phyloP scores from a whole-genome alignment of 2,113 vertebrate genomes.

The Mellivora capensis region DNA sequence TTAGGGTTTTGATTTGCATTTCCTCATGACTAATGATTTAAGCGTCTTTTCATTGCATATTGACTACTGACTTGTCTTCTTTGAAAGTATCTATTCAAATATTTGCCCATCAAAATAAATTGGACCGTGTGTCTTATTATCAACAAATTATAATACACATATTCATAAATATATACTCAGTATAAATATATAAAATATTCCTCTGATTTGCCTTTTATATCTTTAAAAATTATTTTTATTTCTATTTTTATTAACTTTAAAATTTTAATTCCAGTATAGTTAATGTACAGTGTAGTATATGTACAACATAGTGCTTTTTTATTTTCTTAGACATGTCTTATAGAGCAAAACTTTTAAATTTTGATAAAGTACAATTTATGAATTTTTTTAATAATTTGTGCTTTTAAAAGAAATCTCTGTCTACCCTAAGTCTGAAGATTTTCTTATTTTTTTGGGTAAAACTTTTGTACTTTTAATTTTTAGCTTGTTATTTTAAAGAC shows the following conservation, averaged over 20 bases:
- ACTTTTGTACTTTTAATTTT: background rate
- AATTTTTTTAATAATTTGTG: background rate
- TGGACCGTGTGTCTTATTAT: background rate
- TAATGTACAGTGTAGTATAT: background rate
- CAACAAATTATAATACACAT: background rate
- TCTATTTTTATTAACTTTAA: background rate
- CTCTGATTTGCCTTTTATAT: background rate
- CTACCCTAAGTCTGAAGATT: background rate
- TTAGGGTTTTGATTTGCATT: background rate
- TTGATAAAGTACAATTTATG: background rate
- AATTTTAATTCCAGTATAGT: background rate
- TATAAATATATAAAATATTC: background rate
- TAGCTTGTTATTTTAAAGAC: background rate
- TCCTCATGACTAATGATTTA: background rate
- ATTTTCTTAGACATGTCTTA: background rate
- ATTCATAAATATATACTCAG: background rate
- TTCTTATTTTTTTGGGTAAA: background rate
- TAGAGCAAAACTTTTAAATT: background rate
- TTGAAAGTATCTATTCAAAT: background rate
- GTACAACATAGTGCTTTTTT: background rate
- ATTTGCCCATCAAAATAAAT: background rate
- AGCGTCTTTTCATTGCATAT: background rate
- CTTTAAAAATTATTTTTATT: background rate
- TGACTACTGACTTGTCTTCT: background rate
- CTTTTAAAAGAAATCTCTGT: background rate